A percentile compares a stretch with the other conserved stretches of the same genome.
These are phyloP conservation scores for Coturnix japonica DNA, from an alignment of 2,113 vertebrate genomes.

Conservation along the genomic window DNA sequence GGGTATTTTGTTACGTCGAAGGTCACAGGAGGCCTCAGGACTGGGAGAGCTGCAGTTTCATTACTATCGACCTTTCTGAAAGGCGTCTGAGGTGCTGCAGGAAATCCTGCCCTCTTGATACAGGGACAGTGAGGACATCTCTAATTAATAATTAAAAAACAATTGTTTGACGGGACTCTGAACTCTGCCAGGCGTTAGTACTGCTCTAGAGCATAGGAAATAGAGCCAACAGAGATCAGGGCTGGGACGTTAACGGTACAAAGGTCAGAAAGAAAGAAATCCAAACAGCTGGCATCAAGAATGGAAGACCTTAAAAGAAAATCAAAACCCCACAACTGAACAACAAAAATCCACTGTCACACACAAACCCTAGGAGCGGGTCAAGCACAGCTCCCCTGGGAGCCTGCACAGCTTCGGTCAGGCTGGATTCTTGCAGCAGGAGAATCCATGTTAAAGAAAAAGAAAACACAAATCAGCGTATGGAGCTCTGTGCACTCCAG, in stretches of 20 bases:
- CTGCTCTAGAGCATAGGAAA: background rate
- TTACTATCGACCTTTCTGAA: background rate
- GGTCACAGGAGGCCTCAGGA: background rate
- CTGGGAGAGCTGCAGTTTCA: background rate
- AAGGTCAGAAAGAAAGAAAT: background rate
- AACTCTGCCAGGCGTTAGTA: background rate
- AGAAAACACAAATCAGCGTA: rapidly evolving
- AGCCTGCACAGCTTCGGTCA: background rate
- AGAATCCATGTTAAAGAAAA: background rate
- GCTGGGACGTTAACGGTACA: background rate
- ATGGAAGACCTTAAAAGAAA: background rate
- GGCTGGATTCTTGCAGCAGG: background rate
- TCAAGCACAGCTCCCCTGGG: background rate
- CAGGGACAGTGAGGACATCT: background rate
- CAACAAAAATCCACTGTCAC: background rate
- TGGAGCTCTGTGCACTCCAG: background rate
- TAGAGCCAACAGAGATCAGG: background rate
- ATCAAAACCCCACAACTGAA: background rate
- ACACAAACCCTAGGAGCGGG: background rate
- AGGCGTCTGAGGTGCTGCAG: background rate
- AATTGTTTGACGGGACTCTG: background rate
- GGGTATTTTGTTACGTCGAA: background rate
- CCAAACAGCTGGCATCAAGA: background rate
- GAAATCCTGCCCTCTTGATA: background rate
- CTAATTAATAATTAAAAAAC: background rate